Evolutionary conservation across 2,113 vertebrate genomes (phyloP), one percentile per base, ranked within the genome.

Genomic region (Brachyhypopomus gauderio): DNA sequence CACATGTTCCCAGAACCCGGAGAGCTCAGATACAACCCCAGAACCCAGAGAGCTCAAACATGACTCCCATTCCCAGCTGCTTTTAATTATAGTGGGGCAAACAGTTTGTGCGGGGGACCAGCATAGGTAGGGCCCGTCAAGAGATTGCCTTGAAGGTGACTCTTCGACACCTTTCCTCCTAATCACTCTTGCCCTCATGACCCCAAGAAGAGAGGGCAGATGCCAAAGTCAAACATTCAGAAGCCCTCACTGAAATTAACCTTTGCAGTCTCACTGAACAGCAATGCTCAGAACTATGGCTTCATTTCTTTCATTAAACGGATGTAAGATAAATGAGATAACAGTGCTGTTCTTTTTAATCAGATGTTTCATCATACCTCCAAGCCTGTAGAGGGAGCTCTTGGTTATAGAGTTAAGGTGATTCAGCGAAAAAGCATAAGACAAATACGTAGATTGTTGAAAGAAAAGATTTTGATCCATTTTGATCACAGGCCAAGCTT

Each of bases 151-250:
- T 85, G 22, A 85, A 90, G 88, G 91, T 92, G 91, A 92, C 90
- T 90, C 90, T 89, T 89, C 87, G 89, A 89, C 89, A 91, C 90
- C 86, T 91, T 88, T 81, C 82, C 84, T 83, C 85, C 84, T 89
- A 91, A 91, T 89, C 89, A 85, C 85, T 83, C 80, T 59, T 87
- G 77, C 87, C 89, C 82, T 83, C 83, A 70, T 89, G 91, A 91
- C 88, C 87, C 86, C 77, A 30, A 58, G 83, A 67, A 30, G 19
- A 72, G 30, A 73, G 74, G 56, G 27, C 56, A 85, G 30, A 58
- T 77, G 67, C 77, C 82, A 78, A 22, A 77, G 80, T 56, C 84
- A 11, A 72, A 83, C 83, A 87, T 85, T 86, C 83, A 79, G 83
- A 83, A 80, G 75, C 71, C 85, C 78, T 36, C 0, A 0, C 1